These are phyloP conservation scores for Nylanderia fulva DNA, from an alignment of 1,140 invertebrate species.

Conservation along the genomic window DNA sequence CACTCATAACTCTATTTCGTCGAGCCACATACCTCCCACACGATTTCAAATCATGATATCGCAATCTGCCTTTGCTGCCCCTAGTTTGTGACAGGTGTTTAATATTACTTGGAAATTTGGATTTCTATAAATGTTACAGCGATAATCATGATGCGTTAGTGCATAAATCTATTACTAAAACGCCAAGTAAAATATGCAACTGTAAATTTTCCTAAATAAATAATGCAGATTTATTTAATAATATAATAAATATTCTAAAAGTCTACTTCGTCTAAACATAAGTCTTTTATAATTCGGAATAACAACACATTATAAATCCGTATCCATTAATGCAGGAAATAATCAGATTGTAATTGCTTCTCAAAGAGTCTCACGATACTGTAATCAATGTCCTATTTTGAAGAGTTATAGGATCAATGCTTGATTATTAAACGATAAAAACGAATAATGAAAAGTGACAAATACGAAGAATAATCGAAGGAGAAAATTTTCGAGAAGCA, in stretches of 20 bases:
- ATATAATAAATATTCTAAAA: not conserved
- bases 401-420: too few relatives aligned
- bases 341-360: not conserved
- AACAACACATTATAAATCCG: not conserved
- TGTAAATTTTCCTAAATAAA: not conserved
- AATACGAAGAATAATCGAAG: not conserved
- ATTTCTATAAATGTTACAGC: not conserved
- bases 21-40: slow-evolving; percentile 9
- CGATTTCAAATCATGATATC: slow-evolving; percentile 12
- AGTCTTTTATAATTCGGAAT: not conserved
- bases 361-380: not conserved
- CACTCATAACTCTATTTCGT: slow-evolving; percentile 78
- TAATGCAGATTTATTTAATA: not conserved
- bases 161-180: slow-evolving; percentile 10
- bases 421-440: not conserved
- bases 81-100: slow-evolving; percentile 77
- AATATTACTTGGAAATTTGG: slow-evolving; percentile 77
- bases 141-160: not conserved
- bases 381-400: not conserved
- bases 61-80: slow-evolving; percentile 53
- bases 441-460: not conserved
- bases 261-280: not conserved
- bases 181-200: not conserved
- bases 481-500: not conserved
- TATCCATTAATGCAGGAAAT: not conserved